Base-by-base conservation (phyloP, 2,113 vertebrate genomes). In the Eulemur rufifrons region DNA sequence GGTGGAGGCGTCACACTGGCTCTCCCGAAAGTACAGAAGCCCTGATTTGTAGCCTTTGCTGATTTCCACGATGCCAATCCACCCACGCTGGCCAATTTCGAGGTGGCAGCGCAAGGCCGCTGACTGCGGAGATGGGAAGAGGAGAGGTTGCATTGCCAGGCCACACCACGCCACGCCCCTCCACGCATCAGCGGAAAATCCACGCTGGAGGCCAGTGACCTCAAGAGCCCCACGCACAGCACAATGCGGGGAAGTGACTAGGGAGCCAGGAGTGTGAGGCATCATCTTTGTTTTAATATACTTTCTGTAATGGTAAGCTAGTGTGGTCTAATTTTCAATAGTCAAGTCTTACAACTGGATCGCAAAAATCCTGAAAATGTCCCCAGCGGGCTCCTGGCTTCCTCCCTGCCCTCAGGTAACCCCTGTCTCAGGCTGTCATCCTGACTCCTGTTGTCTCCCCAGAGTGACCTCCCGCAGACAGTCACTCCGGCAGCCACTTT, bases 31-130 rank as follows among this genome's bases (percentile, higher is more conserved):
- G n/a, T 14, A 0, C 10, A 13, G 8, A 50, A 2, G 13, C 13
- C n/a, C 7, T 4, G 3, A 9, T 6, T 5, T 4, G 8, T 0
- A 12, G 6, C 15, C 3, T 29, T 34, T 68, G 8, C 39, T 2
- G 2, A 9, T 29, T 23, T 34, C 32, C 11, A 1, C 2, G 1
- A 2, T 27, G 12, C 34, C 7, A 2, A 11, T 0, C 1, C 6
- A 11, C 54, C 15, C 12, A 2, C 4, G 1, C 45, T 13, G 50
- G 83, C 27, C 4, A 32, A 18, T 17, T 1, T 54, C 20, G 5
- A 14, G 25, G 7, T 17, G 54, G 71, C 54, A 29, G 42, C 1
- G 2, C 47, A 11, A 21, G 13, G 39, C 29, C 17, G 6, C 7
- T 3, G 15, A 29, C 9, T 7, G 1, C 2, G 8, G n/a, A 14